Evolutionary conservation across 2,888 invertebrate species (phyloP), one percentile per base, ranked within the genome.

Genomic region (Melanophora roralis): DNA sequence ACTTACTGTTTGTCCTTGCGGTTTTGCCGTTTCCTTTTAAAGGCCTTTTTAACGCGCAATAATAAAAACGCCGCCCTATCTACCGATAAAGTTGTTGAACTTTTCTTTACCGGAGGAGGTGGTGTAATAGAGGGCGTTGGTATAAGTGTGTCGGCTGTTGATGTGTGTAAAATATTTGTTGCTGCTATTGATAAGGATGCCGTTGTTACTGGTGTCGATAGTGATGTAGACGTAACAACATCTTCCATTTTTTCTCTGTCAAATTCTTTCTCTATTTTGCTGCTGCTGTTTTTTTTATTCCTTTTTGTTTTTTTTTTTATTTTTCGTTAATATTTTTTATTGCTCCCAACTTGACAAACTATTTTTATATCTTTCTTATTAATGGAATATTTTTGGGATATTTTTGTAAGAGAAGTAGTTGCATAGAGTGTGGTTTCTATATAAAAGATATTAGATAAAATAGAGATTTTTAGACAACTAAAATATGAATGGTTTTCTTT

Each of bases 51-150:
- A 76, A 97, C 96, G 84, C 97, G 92, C 84, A 97, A 91, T 84
- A 97, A 92, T 40, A 97, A 92, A 89, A 97, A 97, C 68, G 97
- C 97, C 62, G 97, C 97, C 83, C 96, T 93, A 91, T 96, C 97
- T 89, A 97, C 96, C 85, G 96, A 95, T 84, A 96, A 91, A 72
- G 93, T 92, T 74, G 86, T 89, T 78, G 85, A 87, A 84, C 89
- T 89, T 76, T 88, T 86, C 23, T 86, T 83, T 14, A 84, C 60
- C 16, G 6, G 4, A 27, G 81, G 38, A 21, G 72, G 60, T 38
- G 75, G 69, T 36, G 43, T 49, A 65, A 38, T 40, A 7, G 36
- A 27, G 1, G 11, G 27, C n/a, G 49, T 4, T 43, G 67, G 27
- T 6, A 12, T 16, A 7, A 65, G 9, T 19, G 43, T 27, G 9